Percentiles rank a stretch among this genome's conserved stretches.
These are phyloP conservation scores for Eupithecia pulchellata DNA, from an alignment of 2,888 invertebrate genomes.

Conservation along the genomic window DNA sequence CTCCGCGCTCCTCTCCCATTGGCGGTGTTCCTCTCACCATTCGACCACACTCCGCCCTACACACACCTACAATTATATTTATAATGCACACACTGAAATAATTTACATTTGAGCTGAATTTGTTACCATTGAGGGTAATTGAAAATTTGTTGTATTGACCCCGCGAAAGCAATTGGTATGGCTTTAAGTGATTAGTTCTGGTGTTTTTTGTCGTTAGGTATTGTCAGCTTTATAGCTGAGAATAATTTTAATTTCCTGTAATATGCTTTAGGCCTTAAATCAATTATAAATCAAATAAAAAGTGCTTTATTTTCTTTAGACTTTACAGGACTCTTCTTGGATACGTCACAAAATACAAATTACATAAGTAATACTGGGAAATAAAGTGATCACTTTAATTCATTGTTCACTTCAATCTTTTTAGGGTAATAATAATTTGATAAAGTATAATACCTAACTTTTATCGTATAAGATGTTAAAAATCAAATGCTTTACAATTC, in stretches of 20 bases:
- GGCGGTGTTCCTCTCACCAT: conserved; percentile 53
- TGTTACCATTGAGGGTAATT: conserved; percentile 83
- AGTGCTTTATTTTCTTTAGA: too few species aligned
- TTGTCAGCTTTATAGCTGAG: background rate
- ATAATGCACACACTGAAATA: conserved; percentile 84
- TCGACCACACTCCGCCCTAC: conserved; percentile 66
- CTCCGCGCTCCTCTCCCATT: conserved; percentile 64
- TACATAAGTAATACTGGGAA: too few species aligned
- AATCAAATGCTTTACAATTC: background rate
- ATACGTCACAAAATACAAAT: too few species aligned
- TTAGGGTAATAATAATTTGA: too few species aligned
- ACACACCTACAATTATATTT: conserved; percentile 84
- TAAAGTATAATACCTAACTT: too few species aligned
- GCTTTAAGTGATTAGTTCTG: conserved; percentile 70
- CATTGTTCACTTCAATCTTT: too few species aligned
- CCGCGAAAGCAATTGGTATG: conserved; percentile 64
- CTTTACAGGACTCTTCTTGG: too few species aligned
- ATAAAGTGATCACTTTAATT: too few species aligned
- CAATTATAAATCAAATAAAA: too few species aligned
- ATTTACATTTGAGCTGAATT: conserved; percentile 85
- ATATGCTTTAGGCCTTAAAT: background rate
- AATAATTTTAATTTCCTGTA: background rate
- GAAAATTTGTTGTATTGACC: conserved; percentile 85
- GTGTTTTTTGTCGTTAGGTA: background rate
- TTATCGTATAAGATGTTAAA: background rate